Conservation (phyloP, 1,140 invertebrate genomes). For the Euschistus heros region DNA sequence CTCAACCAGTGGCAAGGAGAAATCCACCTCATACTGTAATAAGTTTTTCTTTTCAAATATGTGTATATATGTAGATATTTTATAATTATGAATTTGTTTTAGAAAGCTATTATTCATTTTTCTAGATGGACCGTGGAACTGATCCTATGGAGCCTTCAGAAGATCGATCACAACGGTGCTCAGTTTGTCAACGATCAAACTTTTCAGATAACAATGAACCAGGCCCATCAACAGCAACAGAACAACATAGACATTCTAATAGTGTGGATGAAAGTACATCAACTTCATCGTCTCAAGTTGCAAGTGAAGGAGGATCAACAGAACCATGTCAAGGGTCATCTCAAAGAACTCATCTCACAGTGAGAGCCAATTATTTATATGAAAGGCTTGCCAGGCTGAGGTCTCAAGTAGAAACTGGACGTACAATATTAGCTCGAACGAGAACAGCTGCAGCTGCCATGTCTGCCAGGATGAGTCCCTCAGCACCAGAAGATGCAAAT, state of each 20-base stretch:
- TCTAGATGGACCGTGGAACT: conserved; percentile 51
- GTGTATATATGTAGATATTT: no score
- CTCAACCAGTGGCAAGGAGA: no score
- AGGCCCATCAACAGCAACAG: conserved; percentile 1
- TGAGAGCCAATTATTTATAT: conserved; percentile 4
- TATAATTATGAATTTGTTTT: no score
- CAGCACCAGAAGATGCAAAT: conserved; percentile 21
- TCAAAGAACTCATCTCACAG: not conserved
- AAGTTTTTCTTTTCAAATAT: no score
- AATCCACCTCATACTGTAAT: no score
- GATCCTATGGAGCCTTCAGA: conserved; percentile 49
- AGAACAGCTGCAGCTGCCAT: conserved; percentile 12
- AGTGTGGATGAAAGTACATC: conserved; percentile 29
- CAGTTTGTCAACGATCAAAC: not conserved
- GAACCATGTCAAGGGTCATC: not conserved
- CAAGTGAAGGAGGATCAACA: not conserved
- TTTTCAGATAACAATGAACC: not conserved
- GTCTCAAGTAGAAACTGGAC: conserved; percentile 19
- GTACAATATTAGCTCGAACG: conserved; percentile 7
- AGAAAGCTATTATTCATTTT: conserved; percentile 13
- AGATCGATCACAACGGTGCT: not conserved
- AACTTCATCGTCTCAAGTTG: conserved; percentile 19
- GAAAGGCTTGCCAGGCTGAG: conserved; percentile 17
- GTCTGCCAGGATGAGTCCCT: conserved; percentile 14
- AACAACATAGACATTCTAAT: conserved; percentile 7